Evolutionary conservation across 2,888 invertebrate genomes (phyloP), one percentile per base, ranked within the genome.

Genomic region (Tetragonisca angustula): DNA sequence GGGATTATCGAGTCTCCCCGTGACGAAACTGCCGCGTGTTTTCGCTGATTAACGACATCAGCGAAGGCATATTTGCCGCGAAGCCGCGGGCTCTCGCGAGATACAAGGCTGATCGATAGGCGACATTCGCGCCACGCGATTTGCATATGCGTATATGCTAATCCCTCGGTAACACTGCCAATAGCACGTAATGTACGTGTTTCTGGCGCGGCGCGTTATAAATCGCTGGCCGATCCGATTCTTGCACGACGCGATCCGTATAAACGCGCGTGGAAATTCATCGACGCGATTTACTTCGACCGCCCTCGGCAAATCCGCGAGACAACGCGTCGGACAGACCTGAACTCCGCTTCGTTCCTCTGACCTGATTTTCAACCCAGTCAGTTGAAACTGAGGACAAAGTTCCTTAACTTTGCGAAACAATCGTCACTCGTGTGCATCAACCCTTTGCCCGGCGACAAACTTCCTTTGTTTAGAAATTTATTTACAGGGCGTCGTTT

Each of bases 61-160:
- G 62, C n/a, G 61, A 52, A 62, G 52, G 62, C 54, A 61, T 72
- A 78, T 78, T 78, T 78, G 56, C 56, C 32, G 19, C 52, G 71
- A 59, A 67, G 59, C 67, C 65, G 59, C 71, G 32, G 61, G 52
- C 21, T n/a, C 49, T 49, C 78, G 32, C 71, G 62, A 73, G 69
- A 74, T 69, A 73, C 62, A 74, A 64, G 62, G 50, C 82, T 70
- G 77, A 82, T 82, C 77, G 36, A 83, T 83, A 83, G 71, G 56
- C 82, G 76, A 78, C 76, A 78, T 82, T 82, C 78, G 77, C 76
- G 67, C 56, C 4, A 27, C 27, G 27, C 27, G 27, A 83, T 83
- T 82, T 81, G 82, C 83, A 81, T 82, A 83, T 74, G 78, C 74
- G 78, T 81, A 78, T 78, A 82, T 78, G 83, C 83, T 78, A 82